Percentiles rank a stretch among this genome's conserved stretches.
Conservation (phyloP, 2,888 invertebrate genomes). For the Brenthis daphne region DNA sequence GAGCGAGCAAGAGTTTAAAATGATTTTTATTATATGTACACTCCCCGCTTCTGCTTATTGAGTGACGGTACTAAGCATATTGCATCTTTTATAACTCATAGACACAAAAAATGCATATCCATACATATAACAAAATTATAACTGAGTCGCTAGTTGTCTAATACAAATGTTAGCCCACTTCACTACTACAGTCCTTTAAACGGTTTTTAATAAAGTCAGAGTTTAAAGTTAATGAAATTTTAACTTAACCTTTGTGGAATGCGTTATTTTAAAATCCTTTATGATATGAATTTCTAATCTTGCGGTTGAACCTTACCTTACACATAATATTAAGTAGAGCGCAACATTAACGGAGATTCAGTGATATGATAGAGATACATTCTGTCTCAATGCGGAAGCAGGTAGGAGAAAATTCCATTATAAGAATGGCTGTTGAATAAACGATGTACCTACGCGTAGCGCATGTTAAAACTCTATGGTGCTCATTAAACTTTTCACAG, state of each 20-base stretch:
- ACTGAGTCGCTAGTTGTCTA: too few relatives aligned
- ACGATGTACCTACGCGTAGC: slow-evolving; percentile 31
- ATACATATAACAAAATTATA: too few relatives aligned
- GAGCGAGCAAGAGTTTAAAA: too few relatives aligned
- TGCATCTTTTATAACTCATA: too few relatives aligned
- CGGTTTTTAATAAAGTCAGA: too few relatives aligned
- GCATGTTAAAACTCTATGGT: slow-evolving; percentile 28
- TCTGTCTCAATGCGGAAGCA: slow-evolving; percentile 16
- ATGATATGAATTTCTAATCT: neutral
- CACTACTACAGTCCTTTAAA: too few relatives aligned
- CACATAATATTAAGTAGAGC: slow-evolving; percentile 12
- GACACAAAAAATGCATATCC: too few relatives aligned
- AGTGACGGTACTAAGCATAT: too few relatives aligned
- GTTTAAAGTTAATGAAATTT: too few relatives aligned
- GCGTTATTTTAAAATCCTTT: neutral
- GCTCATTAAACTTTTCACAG: slow-evolving; percentile 34
- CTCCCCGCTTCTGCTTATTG: too few relatives aligned
- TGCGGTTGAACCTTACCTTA: neutral
- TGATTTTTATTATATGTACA: too few relatives aligned
- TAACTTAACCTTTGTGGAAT: neutral
- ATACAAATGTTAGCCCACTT: too few relatives aligned
- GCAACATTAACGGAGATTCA: slow-evolving; percentile 27
- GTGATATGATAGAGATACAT: slow-evolving; percentile 4
- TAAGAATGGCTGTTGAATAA: slow-evolving; percentile 39
- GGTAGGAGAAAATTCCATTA: slow-evolving; percentile 44